Evolutionary conservation across 2,888 invertebrate species (phyloP), one percentile per base, ranked within the genome.

Genomic region (Rhingia campestris): DNA sequence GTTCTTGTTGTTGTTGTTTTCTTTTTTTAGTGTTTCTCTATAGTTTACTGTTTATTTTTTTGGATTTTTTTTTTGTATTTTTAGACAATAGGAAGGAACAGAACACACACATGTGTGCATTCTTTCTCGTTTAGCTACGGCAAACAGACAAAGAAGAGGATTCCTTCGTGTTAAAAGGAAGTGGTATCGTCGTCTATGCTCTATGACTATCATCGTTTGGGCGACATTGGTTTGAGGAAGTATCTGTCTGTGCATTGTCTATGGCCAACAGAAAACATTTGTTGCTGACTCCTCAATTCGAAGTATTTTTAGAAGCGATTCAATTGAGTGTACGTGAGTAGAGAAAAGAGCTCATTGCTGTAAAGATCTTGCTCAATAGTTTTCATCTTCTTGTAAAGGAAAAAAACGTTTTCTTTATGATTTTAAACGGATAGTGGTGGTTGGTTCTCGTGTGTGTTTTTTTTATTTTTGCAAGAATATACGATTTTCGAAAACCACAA

Each of bases 261-360:
- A 73, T 61, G 67, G 66, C 33, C 35, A 41, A n/a, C 45, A 47
- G 22, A 35, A 70, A 4, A 43, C 67, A 66, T 43, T 82, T 72
- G 73, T 82, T 76, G 67, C 58, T 51, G 63, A 49, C 59, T 69
- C 70, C 33, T 66, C 54, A 72, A 72, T 59, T 43, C 9, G 10
- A 54, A 41, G 66, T 81, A 81, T 81, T 81, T 72, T 81, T 76
- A 72, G 76, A 76, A 66, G 14, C 47, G 58, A 75, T 54, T 81
- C 70, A 70, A 53, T 59, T 70, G 70, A 75, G 45, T 49, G 45
- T 45, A 47, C 51, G 56, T 81, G 59, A 56, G 66, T 58, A 32
- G 70, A 30, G 59, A 58, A 70, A 58, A 32, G 70, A 30, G 32
- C 56, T 14, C 43, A 39, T 43, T 35, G 49, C 47, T 41, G 22